phyloP scores from a whole-genome alignment of 92 coral and sea anemone genomes.

The Umimayanthus kanabou region DNA sequence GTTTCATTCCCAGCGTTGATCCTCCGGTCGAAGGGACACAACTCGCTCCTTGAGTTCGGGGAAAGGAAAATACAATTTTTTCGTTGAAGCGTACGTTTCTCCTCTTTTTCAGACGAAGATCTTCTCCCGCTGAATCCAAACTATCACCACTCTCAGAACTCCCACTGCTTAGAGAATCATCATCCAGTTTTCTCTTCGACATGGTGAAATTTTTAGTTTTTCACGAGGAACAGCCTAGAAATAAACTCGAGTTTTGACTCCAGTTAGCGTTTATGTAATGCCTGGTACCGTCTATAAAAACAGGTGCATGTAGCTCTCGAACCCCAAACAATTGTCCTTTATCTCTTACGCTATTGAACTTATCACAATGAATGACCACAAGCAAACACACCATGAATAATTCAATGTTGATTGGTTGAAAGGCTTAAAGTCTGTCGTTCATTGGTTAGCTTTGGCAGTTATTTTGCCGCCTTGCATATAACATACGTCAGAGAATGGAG shows the following conservation, averaged over 20 bases:
- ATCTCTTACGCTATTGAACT: slow-evolving; percentile 41
- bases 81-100: slow-evolving; percentile 86
- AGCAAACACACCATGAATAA: slow-evolving; percentile 43
- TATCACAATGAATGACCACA: slow-evolving; percentile 45
- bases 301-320: slow-evolving; percentile 29
- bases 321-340: slow-evolving; percentile 40
- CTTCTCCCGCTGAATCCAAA: slow-evolving; percentile 66
- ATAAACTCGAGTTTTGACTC: slow-evolving; percentile 1
- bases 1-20: slow-evolving; percentile 94
- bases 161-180: slow-evolving; percentile 71
- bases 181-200: slow-evolving; percentile 81
- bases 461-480: slow-evolving; percentile 30
- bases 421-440: background rate
- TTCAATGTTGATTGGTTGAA: slow-evolving; percentile 59
- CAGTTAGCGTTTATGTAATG: slow-evolving; percentile 38
- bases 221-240: background rate
- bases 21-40: slow-evolving; percentile 99
- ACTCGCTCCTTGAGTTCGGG: slow-evolving; percentile 93
- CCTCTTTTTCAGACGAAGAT: slow-evolving; percentile 57
- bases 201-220: slow-evolving; percentile 35
- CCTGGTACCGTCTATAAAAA: slow-evolving; percentile 25
- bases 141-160: slow-evolving; percentile 82
- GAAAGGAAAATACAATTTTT: slow-evolving; percentile 88
- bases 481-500: slow-evolving; percentile 48
- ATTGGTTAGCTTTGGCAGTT: slow-evolving; percentile 20